A percentile compares a stretch with the other conserved stretches of the same genome.
Conservation (phyloP, 2,888 invertebrate genomes). For the Cryptus viduatorius region DNA sequence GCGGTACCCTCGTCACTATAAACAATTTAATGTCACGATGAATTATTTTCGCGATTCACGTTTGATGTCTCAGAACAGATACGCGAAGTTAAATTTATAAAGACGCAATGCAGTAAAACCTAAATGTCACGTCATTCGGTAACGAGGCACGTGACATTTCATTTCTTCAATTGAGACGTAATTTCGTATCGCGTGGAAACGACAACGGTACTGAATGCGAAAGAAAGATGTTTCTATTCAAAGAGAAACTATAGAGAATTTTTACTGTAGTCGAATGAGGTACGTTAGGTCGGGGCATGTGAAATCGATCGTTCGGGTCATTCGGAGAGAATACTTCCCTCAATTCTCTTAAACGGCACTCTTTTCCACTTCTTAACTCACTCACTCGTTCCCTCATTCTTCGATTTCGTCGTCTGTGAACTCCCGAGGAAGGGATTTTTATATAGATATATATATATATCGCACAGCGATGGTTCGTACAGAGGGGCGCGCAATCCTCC, state of each 20-base stretch:
- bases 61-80: no score
- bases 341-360: conserved; percentile 42
- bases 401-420: conserved; percentile 67
- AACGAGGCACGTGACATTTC: no score
- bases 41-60: no score
- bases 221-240: background rate
- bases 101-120: background rate
- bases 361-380: conserved; percentile 62
- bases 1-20: background rate
- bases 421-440: conserved; percentile 69
- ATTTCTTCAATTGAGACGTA: background rate
- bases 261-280: conserved; percentile 2
- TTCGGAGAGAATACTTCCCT: conserved; percentile 30
- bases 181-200: no score
- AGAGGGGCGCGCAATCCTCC: conserved; percentile 72
- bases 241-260: background rate
- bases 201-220: no score
- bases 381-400: conserved; percentile 65
- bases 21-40: no score
- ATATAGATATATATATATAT: conserved; percentile 68
- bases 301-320: conserved; percentile 45
- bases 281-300: conserved; percentile 22
- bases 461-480: conserved; percentile 56
- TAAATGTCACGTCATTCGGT: conserved; percentile 1
- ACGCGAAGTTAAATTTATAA: background rate